A percentile compares a stretch with the other conserved stretches of the same genome.
These are phyloP conservation scores for Vombatus ursinus DNA, from an alignment of 2,113 vertebrate genomes.

Conservation along the genomic window DNA sequence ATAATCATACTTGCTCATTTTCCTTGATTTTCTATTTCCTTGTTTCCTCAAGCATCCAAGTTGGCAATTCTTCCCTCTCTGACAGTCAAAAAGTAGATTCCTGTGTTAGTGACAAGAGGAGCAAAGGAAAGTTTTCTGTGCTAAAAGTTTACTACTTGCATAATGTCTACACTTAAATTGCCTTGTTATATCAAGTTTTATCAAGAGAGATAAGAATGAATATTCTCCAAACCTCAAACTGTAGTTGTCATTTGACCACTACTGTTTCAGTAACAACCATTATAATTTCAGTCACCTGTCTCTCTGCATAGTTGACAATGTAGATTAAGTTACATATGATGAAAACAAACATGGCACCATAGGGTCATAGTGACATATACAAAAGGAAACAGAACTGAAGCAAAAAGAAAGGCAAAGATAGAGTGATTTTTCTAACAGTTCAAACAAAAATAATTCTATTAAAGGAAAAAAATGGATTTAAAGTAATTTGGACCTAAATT, in stretches of 20 bases:
- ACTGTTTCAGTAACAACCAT: background rate
- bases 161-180: background rate
- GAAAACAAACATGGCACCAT: background rate
- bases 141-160: background rate
- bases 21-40: background rate
- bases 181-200: background rate
- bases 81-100: background rate
- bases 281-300: background rate
- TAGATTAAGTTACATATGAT: background rate
- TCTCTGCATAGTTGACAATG: background rate
- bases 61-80: background rate
- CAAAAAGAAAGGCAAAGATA: background rate
- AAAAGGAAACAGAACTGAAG: background rate
- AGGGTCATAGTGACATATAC: background rate
- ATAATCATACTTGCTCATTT: background rate
- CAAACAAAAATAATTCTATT: background rate
- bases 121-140: background rate
- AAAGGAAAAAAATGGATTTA: background rate
- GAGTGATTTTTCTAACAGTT: background rate
- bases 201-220: background rate
- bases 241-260: background rate
- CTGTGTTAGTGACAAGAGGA: background rate
- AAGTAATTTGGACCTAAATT: background rate
- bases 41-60: background rate
- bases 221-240: slow-evolving; percentile 33